Base-by-base conservation (phyloP, 2,888 invertebrate genomes). In the Papilio protenor region DNA sequence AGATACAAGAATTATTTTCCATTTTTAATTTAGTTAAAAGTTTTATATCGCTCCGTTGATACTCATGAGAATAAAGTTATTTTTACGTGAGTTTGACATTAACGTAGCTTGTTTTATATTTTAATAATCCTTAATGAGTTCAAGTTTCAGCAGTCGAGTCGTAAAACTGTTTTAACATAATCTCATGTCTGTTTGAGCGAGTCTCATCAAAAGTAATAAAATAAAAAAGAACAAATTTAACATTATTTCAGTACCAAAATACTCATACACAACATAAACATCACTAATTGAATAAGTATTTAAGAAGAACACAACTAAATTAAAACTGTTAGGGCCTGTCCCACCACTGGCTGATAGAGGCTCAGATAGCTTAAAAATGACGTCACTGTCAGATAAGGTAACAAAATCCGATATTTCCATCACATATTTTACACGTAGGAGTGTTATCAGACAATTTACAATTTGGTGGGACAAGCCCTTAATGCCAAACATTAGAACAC, bases 101-200 rank as follows among this genome's bases (percentile, higher is more conserved):
- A 69, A 69, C 66, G n/a, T 40, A 4, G 66, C 45, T 69, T 69
- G 45, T 69, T 69, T 69, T 45, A 66, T 69, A 45, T 21, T 69
- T 45, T 69, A 66, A 66, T 66, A 66, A 66, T 45, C 45, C 21
- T 69, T 45, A 45, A 21, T 69, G 45, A 69, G 66, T 45, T 45
- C 45, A 69, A 69, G 66, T 69, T 69, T 12, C 66, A 45, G 45
- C 66, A 21, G 66, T 14, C 66, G 45, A 10, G 66, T 45, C 66
- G 66, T 69, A 45, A 69, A 69, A 21, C 45, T 69, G 66, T 69
- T 69, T 69, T 69, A 69, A 21, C 21, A 45, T 66, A 10, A 66
- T 66, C 18, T 64, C 18, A 21, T 59, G 23, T 66, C 40, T n/a
- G 18, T 18, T 33, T 18, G 64, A 33, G 64, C 64, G 40, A 64